Evolutionary conservation across 2,113 vertebrate genomes (phyloP).

Genomic region (Morone saxatilis): DNA sequence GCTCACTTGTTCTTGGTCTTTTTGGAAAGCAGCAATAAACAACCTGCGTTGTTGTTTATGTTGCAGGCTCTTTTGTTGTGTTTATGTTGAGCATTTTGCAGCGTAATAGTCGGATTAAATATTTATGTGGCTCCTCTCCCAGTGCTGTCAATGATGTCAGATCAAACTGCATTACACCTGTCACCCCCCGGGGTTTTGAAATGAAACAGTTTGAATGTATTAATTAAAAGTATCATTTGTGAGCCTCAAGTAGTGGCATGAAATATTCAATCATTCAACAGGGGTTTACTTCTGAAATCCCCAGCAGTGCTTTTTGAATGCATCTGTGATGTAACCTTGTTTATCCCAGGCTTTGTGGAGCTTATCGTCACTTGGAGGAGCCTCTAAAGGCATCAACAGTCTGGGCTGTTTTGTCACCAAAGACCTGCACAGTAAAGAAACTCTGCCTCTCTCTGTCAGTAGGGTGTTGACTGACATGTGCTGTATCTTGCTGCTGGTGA

Average conservation of each 20-base stretch:
- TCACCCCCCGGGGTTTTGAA: background rate
- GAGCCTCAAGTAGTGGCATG: background rate
- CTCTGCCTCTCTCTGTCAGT: constrained; percentile 30
- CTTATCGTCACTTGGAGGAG: constrained; percentile 23
- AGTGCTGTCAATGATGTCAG: background rate
- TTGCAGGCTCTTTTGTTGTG: background rate
- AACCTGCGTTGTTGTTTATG: background rate
- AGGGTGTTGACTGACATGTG: constrained; percentile 38
- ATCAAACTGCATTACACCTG: background rate
- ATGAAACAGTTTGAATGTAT: background rate
- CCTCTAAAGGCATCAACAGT: constrained; percentile 25
- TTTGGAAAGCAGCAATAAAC: background rate
- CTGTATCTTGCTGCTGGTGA: constrained; percentile 12
- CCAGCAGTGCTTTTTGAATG: constrained; percentile 17
- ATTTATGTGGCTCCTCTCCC: constrained; percentile 1
- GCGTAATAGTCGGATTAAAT: background rate
- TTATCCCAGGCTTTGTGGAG: constrained; percentile 41
- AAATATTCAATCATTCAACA: constrained; percentile 19
- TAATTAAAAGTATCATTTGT: constrained; percentile 27
- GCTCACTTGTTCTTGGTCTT: background rate
- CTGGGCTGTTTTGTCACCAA: constrained; percentile 45
- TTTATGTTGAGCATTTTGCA: background rate
- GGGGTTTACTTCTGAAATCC: constrained; percentile 29
- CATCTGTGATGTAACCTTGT: constrained; percentile 49
- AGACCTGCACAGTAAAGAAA: constrained; percentile 24